Evolutionary conservation across 2,888 invertebrate species (phyloP), one percentile per base, ranked within the genome.

Genomic region (Caenorhabditis panamensis): DNA sequence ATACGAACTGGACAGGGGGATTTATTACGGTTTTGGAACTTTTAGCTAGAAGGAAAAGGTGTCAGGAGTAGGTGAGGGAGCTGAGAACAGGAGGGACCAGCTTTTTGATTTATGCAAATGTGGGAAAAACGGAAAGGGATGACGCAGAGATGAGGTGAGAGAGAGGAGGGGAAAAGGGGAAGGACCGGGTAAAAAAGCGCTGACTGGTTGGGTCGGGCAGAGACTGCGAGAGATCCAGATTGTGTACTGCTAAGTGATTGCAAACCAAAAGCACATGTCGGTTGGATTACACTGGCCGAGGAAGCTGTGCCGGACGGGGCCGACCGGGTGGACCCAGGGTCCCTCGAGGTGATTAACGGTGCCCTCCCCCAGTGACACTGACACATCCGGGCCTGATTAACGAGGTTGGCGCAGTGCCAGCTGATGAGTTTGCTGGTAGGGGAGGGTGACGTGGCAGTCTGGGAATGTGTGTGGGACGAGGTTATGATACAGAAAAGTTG

Each of bases 201-300:
- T 51, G 53, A 69, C 68, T 59, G 37, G 62, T 62, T 53, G 62
- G 41, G n/a, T n/a, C n/a, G n/a, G n/a, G n/a, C n/a, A n/a, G n/a
- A n/a, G n/a, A n/a, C n/a, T 22, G 63, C 4, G 54, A 47, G 24
- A 18, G 22, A n/a, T 31, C 31, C n/a, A n/a, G 22, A 36, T 73
- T 71, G 63, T 64, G 64, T 51, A 63, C 63, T 73, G 72, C 63
- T 64, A 64, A 73, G 37, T 66, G 73, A 66, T 73, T 73, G 56
- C 73, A 63, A 73, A 73, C 72, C 63, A 64, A 58, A 64, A 66
- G 73, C 73, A 73, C 73, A 73, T 73, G 73, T 73, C 73, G 73
- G 58, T 58, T 73, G 37, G 73, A 73, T 73, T 73, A 73, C 73
- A 73, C 73, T 73, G 28, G 13, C n/a, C 49, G 4, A 18, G 31